A percentile compares a stretch with the other conserved stretches of the same genome.
These are phyloP conservation scores for Lathamus discolor DNA, from an alignment of 2,113 vertebrate species.

Conservation along the genomic window DNA sequence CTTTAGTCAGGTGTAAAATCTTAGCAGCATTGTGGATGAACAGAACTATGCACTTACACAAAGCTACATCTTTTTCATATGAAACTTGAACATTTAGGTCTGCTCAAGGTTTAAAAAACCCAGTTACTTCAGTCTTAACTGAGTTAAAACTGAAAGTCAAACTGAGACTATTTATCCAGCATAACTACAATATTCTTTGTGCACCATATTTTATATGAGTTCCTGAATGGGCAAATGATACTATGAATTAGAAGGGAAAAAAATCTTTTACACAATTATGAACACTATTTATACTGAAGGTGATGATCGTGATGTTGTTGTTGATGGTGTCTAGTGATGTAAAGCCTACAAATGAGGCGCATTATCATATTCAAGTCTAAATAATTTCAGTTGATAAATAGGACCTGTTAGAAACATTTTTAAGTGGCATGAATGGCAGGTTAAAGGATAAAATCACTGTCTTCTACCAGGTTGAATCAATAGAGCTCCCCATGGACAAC, in stretches of 20 bases:
- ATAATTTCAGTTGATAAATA: background rate
- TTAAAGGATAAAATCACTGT: background rate
- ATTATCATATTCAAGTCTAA: background rate
- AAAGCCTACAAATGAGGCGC: background rate
- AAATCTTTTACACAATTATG: background rate
- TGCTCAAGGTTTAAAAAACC: background rate
- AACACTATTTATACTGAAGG: background rate
- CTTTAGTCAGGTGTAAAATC: background rate
- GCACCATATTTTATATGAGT: background rate
- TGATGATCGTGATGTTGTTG: background rate
- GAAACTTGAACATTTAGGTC: background rate
- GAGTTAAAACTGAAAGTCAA: background rate
- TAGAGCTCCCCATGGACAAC: constrained; percentile 98
- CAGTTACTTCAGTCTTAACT: background rate
- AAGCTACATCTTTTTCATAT: background rate
- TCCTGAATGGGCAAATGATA: background rate
- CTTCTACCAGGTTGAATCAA: constrained; percentile 87
- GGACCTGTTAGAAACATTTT: background rate
- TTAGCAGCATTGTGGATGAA: background rate
- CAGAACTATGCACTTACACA: background rate
- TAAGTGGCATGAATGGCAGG: background rate
- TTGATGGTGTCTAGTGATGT: background rate
- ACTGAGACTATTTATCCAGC: background rate
- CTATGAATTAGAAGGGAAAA: background rate
- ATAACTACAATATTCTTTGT: background rate